Evolutionary conservation across 2,888 invertebrate species (phyloP).

Genomic region (Tetanocera ferruginea): DNA sequence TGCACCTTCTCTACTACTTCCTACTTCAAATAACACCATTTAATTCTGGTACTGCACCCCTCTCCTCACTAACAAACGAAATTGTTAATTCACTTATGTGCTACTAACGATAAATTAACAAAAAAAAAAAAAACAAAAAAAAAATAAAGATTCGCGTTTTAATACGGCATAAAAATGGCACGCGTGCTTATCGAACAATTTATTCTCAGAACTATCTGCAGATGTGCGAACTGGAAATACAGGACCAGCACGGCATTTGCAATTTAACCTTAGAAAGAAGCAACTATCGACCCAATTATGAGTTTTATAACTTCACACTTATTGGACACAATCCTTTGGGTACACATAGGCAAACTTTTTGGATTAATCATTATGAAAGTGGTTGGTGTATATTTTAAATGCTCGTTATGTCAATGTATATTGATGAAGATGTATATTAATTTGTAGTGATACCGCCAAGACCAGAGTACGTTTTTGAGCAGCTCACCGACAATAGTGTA

Average conservation of each 20-base stretch:
- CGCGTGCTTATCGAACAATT: constrained; percentile 48
- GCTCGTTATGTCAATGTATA: not conserved
- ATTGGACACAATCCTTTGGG: constrained; percentile 76
- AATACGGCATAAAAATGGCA: constrained; percentile 46
- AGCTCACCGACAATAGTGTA: constrained; percentile 52
- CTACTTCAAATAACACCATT: constrained; percentile 5
- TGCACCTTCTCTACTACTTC: not conserved
- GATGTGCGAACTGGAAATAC: constrained; percentile 48
- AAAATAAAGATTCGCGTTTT: not conserved
- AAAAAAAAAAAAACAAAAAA: constrained; percentile 14
- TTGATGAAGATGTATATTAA: not conserved
- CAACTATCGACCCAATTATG: constrained; percentile 49
- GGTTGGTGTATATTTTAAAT: constrained; percentile 50
- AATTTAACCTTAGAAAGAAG: constrained; percentile 51
- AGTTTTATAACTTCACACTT: constrained; percentile 73
- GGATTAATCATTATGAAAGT: constrained; percentile 73
- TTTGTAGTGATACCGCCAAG: constrained; percentile 54
- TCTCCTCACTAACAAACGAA: constrained; percentile 14
- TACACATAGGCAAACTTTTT: constrained; percentile 71
- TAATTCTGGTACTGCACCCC: constrained; percentile 8
- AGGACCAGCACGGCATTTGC: constrained; percentile 49
- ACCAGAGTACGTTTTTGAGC: constrained; percentile 49
- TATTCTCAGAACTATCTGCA: constrained; percentile 57
- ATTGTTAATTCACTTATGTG: constrained; percentile 8
- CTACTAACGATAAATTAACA: constrained; percentile 24